Evolutionary conservation across 2,797 vertebrate genomes (phyloP).

Genomic region (Enteromius paludinosus): DNA sequence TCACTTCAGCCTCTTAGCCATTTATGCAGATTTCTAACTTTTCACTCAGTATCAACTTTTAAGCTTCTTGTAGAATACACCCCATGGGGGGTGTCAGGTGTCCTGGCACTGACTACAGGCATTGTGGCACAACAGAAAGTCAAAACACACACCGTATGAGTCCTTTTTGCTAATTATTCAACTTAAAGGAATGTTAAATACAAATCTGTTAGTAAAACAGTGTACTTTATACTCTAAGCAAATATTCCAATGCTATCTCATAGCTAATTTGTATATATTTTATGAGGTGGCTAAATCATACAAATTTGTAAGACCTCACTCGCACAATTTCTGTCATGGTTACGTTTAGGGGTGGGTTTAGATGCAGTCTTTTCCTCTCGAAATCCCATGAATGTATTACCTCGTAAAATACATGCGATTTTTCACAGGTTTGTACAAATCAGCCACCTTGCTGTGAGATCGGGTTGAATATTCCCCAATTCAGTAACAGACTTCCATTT

Average conservation of each 20-base stretch:
- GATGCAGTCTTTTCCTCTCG: too few relatives aligned
- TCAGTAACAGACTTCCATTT: background rate
- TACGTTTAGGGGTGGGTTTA: background rate
- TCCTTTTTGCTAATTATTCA: slow-evolving; percentile 10
- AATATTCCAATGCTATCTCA: background rate
- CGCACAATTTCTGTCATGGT: background rate
- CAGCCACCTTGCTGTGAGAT: background rate
- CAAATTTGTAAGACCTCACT: background rate
- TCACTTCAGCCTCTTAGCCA: background rate
- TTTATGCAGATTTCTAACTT: slow-evolving; percentile 49
- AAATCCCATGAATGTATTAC: background rate
- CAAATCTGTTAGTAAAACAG: background rate
- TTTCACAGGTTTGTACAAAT: background rate
- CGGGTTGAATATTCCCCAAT: background rate
- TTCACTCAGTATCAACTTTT: slow-evolving; percentile 43
- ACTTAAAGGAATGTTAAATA: background rate
- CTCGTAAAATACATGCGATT: background rate
- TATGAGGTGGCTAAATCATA: background rate
- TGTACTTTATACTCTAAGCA: background rate
- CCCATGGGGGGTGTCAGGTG: slow-evolving; percentile 54
- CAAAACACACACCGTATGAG: slow-evolving; percentile 4
- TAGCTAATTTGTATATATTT: background rate
- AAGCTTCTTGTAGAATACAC: slow-evolving; percentile 55
- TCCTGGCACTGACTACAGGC: slow-evolving; percentile 38
- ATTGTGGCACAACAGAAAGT: slow-evolving; percentile 36